phyloP scores from a whole-genome alignment of 2,113 vertebrate genomes.

The Butorides virescens region DNA sequence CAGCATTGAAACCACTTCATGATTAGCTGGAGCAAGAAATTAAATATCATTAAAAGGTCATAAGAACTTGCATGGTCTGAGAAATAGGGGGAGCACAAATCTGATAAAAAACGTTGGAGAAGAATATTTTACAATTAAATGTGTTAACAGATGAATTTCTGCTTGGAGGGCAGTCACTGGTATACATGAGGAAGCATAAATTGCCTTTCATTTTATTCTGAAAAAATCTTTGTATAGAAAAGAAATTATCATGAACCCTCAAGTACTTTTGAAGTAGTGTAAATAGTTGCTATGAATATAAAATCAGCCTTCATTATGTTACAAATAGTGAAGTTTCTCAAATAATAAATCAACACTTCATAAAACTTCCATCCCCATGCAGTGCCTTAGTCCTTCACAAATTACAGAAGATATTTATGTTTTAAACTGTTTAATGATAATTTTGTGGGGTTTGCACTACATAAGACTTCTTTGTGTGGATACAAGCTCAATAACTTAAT shows the following conservation, averaged over 20 bases:
- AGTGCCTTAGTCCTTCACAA: not conserved
- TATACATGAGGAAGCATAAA: not conserved
- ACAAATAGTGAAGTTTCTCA: not conserved
- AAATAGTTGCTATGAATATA: not conserved
- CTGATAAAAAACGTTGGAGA: not conserved
- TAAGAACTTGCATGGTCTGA: not conserved
- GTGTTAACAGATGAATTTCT: not conserved
- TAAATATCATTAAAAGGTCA: slow-evolving; percentile 11
- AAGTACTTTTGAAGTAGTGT: not conserved
- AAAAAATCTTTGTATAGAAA: not conserved
- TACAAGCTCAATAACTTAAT: not conserved
- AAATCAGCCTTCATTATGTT: not conserved
- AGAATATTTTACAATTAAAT: not conserved
- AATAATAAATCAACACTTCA: not conserved
- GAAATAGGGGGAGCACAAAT: not conserved
- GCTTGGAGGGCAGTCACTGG: not conserved
- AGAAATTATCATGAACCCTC: not conserved
- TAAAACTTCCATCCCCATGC: not conserved
- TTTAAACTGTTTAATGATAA: not conserved
- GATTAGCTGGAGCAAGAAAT: not conserved
- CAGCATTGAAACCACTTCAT: not conserved
- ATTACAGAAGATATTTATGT: not conserved
- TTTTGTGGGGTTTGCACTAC: not conserved
- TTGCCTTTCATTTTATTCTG: not conserved
- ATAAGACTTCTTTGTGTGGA: not conserved